These are phyloP conservation scores for Cheirogaleus medius DNA, from an alignment of 2,113 vertebrate genomes.

Conservation along the genomic window DNA sequence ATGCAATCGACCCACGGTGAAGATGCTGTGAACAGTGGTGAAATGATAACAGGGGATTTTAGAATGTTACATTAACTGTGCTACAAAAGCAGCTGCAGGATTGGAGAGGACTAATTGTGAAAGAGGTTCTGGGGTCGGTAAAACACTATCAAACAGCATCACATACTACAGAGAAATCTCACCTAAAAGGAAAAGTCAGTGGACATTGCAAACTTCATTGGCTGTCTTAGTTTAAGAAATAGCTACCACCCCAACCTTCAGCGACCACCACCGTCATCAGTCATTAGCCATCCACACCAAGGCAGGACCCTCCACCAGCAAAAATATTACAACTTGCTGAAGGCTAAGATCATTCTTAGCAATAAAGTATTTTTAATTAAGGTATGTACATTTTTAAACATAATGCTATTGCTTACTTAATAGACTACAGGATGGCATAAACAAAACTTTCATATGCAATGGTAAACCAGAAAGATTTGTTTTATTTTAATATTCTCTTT, in stretches of 20 bases:
- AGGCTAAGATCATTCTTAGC: not conserved
- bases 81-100: not conserved
- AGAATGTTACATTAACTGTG: not conserved
- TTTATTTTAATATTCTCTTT: not conserved
- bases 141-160: not conserved
- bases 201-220: not conserved
- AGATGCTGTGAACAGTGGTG: not conserved
- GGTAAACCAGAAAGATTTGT: not conserved
- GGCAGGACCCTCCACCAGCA: not conserved
- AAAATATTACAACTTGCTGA: too few species aligned
- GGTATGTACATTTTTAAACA: not conserved
- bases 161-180: not conserved
- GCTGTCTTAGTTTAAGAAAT: not conserved
- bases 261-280: not conserved
- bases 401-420: not conserved
- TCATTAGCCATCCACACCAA: not conserved
- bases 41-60: not conserved
- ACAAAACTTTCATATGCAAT: not conserved
- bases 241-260: not conserved
- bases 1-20: not conserved
- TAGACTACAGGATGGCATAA: not conserved
- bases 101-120: not conserved
- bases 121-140: not conserved
- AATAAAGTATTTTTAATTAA: not conserved
- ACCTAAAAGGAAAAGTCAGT: not conserved